A percentile compares a stretch with the other conserved stretches of the same genome.
phyloP scores from a whole-genome alignment of 2,113 vertebrate species.

The Sinocyclocheilus rhinocerous region DNA sequence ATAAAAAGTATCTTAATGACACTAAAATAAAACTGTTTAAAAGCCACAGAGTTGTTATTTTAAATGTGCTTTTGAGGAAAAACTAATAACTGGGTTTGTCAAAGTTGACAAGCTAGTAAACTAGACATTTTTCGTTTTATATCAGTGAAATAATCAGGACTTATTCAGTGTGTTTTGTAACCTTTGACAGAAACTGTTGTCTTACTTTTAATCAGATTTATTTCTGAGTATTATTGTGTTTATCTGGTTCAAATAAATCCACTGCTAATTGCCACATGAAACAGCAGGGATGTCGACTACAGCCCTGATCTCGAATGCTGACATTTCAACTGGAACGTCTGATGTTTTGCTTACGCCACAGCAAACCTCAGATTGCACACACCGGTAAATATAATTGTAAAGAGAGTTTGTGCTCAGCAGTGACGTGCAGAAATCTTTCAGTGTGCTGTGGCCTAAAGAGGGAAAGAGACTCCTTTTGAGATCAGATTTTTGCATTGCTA shows the following conservation, averaged over 20 bases:
- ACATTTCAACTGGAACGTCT: neutral
- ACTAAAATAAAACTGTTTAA: neutral
- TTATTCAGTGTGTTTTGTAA: slow-evolving; percentile 1
- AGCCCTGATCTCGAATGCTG: neutral
- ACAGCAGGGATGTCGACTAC: neutral
- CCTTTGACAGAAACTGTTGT: neutral
- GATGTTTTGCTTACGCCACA: slow-evolving; percentile 19
- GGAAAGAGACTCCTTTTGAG: neutral
- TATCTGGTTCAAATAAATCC: neutral
- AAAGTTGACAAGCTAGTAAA: neutral
- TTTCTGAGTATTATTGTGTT: neutral
- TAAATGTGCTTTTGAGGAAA: no score
- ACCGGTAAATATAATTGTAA: neutral
- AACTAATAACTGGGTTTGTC: neutral
- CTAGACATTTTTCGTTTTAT: neutral
- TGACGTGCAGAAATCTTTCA: neutral
- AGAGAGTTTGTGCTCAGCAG: slow-evolving; percentile 10
- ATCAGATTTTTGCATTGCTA: neutral
- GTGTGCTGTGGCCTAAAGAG: neutral
- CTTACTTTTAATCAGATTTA: neutral
- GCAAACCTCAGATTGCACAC: slow-evolving; percentile 17
- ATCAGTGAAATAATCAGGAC: neutral
- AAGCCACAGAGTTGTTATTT: no score
- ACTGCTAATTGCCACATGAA: neutral
- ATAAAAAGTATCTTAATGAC: no score